Evolutionary conservation across 2,888 invertebrate species (phyloP).

Genomic region (Ophion obscuratus): DNA sequence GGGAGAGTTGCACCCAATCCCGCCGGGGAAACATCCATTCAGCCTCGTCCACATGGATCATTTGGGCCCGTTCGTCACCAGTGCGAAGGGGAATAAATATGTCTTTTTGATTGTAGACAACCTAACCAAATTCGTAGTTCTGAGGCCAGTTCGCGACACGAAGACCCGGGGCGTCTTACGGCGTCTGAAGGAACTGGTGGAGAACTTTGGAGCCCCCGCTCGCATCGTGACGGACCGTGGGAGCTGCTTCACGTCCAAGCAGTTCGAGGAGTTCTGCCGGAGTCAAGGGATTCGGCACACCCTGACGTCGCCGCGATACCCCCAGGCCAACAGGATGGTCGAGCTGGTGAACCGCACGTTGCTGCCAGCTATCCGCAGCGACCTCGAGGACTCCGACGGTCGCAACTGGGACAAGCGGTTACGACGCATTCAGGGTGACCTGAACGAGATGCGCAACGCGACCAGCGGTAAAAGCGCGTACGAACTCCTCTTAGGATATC

Average conservation of each 20-base stretch:
- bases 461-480: conserved; percentile 63
- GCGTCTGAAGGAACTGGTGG: conserved; percentile 53
- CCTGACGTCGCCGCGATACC: conserved; percentile 57
- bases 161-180: conserved; percentile 5
- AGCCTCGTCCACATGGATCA: neutral
- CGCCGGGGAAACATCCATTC: conserved; percentile 2
- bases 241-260: conserved; percentile 54
- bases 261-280: conserved; percentile 34
- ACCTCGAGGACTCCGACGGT: conserved; percentile 17
- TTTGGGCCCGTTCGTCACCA: conserved; percentile 22
- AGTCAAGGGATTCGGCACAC: conserved; percentile 52
- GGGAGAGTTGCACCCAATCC: conserved; percentile 10
- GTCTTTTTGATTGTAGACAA: conserved; percentile 19
- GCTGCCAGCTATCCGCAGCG: conserved; percentile 45
- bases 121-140: neutral
- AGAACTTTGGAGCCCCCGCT: conserved; percentile 56
- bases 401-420: conserved; percentile 14
- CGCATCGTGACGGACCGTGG: conserved; percentile 66
- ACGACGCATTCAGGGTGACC: conserved; percentile 50
- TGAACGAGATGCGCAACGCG: conserved; percentile 64
- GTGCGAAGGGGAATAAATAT: conserved; percentile 15
- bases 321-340: conserved; percentile 63
- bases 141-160: conserved; percentile 13
- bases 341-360: conserved; percentile 60
- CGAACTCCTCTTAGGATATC: conserved; percentile 56